Evolutionary conservation across 2,888 invertebrate species (phyloP), one percentile per base, ranked within the genome.

Genomic region (Chironomus riparius): DNA sequence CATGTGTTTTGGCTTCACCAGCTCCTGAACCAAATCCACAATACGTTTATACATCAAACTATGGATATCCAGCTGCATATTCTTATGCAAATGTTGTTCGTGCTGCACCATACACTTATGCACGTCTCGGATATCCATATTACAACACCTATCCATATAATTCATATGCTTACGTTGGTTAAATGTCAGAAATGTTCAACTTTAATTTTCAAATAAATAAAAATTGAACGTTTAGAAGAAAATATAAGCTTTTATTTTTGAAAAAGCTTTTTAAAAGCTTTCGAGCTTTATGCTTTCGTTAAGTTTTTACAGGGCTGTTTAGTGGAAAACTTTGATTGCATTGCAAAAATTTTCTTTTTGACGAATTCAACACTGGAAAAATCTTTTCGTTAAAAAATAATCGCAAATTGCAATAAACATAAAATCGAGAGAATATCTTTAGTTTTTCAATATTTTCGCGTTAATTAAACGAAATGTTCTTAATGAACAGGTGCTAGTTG

Each of bases 381-480:
- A 56, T 15, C 7, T 2, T 56, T 56, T 56, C 56, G 56, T 18
- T 56, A 56, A 56, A 56, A 56, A 18, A 15, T 50, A 56, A 18
- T 56, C 56, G 56, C 56, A 56, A 56, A 56, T 56, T 18, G 56
- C 56, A 18, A 56, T 56, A 56, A 56, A 56, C 18, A 56, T 18
- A 56, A 56, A 56, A 56, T 18, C 38, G 28, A 13, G 21, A 4
- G 18, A 22, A 21, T 65, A 24, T 68, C 28, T 12, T 15, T 38
- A 15, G 15, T 68, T 4, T 68, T 68, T 15, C 22, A 28, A 68
- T 7, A 38, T 15, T 68, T n/a, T 68, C 68, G 68, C 38, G 71
- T 15, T 56, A 71, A 56, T 50, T 38, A 72, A 61, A 72, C 12
- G 21, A 61, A 62, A 72, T 72, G 72, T 62, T 47, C 22, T 21